Conservation (phyloP, 2,797 vertebrate genomes). For the Prunella strophiata region DNA sequence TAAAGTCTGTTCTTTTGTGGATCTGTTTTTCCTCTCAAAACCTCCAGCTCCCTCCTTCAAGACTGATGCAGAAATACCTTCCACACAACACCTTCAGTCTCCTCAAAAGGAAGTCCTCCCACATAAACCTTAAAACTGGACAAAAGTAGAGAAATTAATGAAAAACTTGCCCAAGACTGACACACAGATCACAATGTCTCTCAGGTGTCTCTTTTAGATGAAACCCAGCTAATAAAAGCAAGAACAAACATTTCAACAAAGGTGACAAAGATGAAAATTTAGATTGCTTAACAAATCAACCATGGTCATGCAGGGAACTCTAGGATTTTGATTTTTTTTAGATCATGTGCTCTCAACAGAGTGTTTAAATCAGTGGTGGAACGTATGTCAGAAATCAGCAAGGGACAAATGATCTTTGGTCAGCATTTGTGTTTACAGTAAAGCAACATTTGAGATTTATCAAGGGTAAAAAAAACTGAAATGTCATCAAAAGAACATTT, state of each 20-base stretch:
- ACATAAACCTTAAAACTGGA: neutral
- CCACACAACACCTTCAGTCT: neutral
- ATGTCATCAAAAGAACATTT: slow-evolving; percentile 23
- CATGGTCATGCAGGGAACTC: neutral
- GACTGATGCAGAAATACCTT: neutral
- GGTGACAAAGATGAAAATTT: neutral
- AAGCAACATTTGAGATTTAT: slow-evolving; percentile 19
- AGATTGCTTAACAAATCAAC: neutral
- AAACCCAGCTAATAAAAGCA: neutral
- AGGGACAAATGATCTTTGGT: neutral
- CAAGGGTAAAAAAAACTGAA: neutral
- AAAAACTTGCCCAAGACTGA: neutral
- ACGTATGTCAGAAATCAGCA: neutral
- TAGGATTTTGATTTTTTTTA: neutral
- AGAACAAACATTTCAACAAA: neutral
- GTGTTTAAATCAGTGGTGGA: neutral
- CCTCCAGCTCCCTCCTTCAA: neutral
- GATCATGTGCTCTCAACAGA: neutral
- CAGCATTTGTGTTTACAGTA: neutral
- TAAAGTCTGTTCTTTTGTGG: neutral
- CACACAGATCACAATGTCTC: neutral
- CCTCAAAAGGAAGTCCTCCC: neutral
- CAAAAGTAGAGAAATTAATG: neutral
- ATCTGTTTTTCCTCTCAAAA: neutral
- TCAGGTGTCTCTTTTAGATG: neutral